phyloP scores from a whole-genome alignment of 2,888 invertebrate species.

The Macaria liturata region DNA sequence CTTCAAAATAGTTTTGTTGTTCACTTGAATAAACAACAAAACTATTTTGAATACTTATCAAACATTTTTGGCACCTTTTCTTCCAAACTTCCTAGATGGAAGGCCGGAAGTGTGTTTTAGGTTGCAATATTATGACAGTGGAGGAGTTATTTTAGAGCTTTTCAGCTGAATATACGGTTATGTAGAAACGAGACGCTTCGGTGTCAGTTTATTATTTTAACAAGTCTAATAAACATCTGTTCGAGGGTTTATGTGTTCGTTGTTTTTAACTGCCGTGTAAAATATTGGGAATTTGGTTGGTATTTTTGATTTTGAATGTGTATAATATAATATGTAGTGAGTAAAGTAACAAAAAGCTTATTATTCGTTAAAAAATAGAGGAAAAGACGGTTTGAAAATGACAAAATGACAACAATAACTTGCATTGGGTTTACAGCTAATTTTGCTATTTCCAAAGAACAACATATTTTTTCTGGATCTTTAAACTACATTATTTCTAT shows the following conservation, averaged over 20 bases:
- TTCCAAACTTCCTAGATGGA: not conserved
- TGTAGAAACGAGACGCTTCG: constrained; percentile 12
- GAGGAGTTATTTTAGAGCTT: constrained; percentile 21
- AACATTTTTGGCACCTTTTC: not conserved
- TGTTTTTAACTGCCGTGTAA: constrained; percentile 3
- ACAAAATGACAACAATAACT: no score
- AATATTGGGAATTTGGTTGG: constrained; percentile 2
- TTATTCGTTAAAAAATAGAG: no score
- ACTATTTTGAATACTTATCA: not conserved
- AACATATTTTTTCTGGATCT: no score
- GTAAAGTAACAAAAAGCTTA: no score
- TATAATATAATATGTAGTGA: no score
- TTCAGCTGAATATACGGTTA: constrained; percentile 16
- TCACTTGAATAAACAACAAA: not conserved
- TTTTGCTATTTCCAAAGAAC: no score
- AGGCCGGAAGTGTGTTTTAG: constrained; percentile 7
- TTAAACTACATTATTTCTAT: no score
- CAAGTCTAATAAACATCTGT: constrained; percentile 16
- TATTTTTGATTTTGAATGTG: not conserved
- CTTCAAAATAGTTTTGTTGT: not conserved
- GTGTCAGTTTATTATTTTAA: constrained; percentile 21
- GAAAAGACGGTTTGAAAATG: no score
- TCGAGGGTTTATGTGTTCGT: constrained; percentile 3
- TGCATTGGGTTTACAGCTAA: no score
- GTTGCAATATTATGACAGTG: constrained; percentile 19